phyloP scores from a whole-genome alignment of 2,888 invertebrate species.

The Carterocephalus palaemon region DNA sequence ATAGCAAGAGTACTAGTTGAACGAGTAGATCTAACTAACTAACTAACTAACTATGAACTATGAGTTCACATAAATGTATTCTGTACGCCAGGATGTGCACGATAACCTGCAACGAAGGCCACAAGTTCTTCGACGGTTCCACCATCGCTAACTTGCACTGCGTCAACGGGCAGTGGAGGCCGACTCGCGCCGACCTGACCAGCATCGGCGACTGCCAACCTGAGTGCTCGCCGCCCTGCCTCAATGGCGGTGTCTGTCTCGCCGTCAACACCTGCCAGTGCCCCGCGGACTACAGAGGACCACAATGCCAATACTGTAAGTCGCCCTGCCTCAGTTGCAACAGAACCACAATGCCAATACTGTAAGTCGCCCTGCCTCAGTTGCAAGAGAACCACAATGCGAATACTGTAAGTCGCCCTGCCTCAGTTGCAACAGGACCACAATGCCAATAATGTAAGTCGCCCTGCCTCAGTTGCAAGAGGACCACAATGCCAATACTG shows the following conservation, averaged over 20 bases:
- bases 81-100: constrained; percentile 79
- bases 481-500: too few species aligned
- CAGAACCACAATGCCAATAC: constrained; percentile 86
- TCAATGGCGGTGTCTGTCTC: constrained; percentile 90
- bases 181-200: constrained; percentile 80
- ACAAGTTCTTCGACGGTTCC: constrained; percentile 86
- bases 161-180: constrained; percentile 84
- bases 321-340: too few species aligned
- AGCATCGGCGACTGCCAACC: constrained; percentile 85
- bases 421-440: too few species aligned
- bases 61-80: too few species aligned
- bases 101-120: constrained; percentile 81
- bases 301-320: constrained; percentile 83
- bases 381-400: constrained; percentile 85
- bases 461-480: too few species aligned
- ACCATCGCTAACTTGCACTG: constrained; percentile 83
- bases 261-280: constrained; percentile 89
- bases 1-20: too few species aligned
- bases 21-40: too few species aligned
- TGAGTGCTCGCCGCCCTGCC: constrained; percentile 82
- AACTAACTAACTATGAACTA: too few species aligned
- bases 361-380: too few species aligned
- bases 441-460: constrained; percentile 83
- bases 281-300: constrained; percentile 83
- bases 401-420: constrained; percentile 80